Percentiles rank a stretch among this genome's conserved stretches.
Conservation (phyloP, 2,888 invertebrate genomes). For the Mythimna ferrago region DNA sequence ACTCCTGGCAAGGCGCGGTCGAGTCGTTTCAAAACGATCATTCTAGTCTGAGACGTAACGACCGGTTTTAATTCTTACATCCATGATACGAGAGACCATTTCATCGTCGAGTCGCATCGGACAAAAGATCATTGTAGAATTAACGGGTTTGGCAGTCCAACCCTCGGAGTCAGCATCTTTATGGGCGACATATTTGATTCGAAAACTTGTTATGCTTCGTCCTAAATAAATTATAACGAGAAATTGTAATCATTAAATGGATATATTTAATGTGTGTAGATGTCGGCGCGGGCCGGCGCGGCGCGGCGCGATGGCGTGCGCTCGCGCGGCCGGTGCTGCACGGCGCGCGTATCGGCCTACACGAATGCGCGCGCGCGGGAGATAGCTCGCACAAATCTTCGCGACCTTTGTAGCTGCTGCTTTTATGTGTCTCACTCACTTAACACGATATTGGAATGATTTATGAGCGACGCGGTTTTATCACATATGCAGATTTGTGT, state of each 20-base stretch:
- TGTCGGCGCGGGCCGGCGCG: conserved; percentile 69
- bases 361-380: conserved; percentile 85
- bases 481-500: conserved; percentile 2
- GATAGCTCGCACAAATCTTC: conserved; percentile 85
- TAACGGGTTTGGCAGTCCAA: conserved; percentile 85
- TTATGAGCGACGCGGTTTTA: conserved; percentile 55
- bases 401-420: conserved; percentile 83
- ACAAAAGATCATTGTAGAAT: conserved; percentile 87
- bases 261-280: conserved; percentile 89
- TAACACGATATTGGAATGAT: conserved; percentile 69
- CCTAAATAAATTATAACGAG: conserved; percentile 91
- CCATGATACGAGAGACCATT: conserved; percentile 86
- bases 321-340: conserved; percentile 63
- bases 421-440: conserved; percentile 76
- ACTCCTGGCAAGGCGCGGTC: conserved; percentile 76
- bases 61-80: conserved; percentile 90
- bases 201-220: conserved; percentile 91
- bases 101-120: conserved; percentile 75
- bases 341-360: conserved; percentile 82
- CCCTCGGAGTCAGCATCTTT: conserved; percentile 89
- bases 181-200: conserved; percentile 91
- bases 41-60: conserved; percentile 81
- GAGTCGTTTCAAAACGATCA: conserved; percentile 87
- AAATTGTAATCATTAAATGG: conserved; percentile 90
- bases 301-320: conserved; percentile 70